Evolutionary conservation across 2,888 invertebrate species (phyloP).

Genomic region (Thecocarcelia acutangulata): DNA sequence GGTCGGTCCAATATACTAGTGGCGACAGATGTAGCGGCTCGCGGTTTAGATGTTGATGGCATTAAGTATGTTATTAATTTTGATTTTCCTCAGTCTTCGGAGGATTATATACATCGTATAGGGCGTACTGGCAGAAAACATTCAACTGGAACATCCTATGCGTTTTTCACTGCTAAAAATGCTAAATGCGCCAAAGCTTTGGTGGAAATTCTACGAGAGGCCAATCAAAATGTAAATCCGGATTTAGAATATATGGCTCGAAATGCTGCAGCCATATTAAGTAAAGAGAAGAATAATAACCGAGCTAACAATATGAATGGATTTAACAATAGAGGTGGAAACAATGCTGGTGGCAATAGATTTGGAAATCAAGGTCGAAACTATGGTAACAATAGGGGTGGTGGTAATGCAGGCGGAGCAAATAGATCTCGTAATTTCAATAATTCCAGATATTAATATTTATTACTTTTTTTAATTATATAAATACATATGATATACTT

Average conservation of each 20-base stretch:
- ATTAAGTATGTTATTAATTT: constrained; percentile 97
- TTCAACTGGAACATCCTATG: constrained; percentile 94
- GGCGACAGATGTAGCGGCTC: constrained; percentile 98
- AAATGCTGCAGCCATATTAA: constrained; percentile 79
- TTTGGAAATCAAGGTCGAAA: constrained; percentile 66
- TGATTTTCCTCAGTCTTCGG: constrained; percentile 96
- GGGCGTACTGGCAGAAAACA: constrained; percentile 94
- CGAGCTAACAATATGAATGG: constrained; percentile 82
- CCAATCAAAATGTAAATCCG: constrained; percentile 93
- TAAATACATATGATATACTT: neutral
- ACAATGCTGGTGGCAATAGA: constrained; percentile 63
- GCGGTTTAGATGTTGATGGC: constrained; percentile 96
- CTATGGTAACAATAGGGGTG: constrained; percentile 61
- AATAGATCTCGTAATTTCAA: constrained; percentile 72
- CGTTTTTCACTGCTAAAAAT: constrained; percentile 95
- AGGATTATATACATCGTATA: constrained; percentile 97
- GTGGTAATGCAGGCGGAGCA: constrained; percentile 63
- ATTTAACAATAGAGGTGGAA: constrained; percentile 74
- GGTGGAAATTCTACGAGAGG: constrained; percentile 92
- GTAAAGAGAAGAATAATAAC: constrained; percentile 73
- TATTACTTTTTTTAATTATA: constrained; percentile 13
- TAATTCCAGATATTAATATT: constrained; percentile 65
- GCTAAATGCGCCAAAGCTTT: constrained; percentile 93
- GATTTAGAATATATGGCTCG: constrained; percentile 90
- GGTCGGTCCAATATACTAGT: constrained; percentile 93